phyloP scores from a whole-genome alignment of 2,888 invertebrate species.

The Erebia epiphron region DNA sequence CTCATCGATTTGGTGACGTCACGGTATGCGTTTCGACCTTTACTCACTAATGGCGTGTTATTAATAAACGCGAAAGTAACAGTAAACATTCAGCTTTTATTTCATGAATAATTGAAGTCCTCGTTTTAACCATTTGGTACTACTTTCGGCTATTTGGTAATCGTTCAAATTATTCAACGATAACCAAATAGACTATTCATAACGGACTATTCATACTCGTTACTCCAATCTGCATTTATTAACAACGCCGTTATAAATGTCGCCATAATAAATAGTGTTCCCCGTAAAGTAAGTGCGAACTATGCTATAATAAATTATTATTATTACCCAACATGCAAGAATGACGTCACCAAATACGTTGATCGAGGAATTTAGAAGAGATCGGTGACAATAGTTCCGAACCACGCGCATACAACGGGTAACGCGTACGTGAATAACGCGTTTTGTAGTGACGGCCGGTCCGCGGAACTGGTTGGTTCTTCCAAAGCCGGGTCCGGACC shows the following conservation, averaged over 20 bases:
- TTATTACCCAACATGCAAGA: not conserved
- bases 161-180: slow-evolving; percentile 1
- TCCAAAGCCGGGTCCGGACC: slow-evolving; percentile 45
- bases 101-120: not conserved
- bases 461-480: slow-evolving; percentile 60
- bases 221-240: not conserved
- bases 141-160: not conserved
- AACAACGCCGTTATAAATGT: not conserved
- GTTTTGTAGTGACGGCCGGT: slow-evolving; percentile 79
- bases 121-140: not conserved
- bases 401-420: slow-evolving; percentile 93
- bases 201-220: slow-evolving; percentile 6
- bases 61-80: not conserved
- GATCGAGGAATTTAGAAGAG: slow-evolving; percentile 91
- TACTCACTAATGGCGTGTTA: slow-evolving; percentile 5
- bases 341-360: slow-evolving; percentile 28
- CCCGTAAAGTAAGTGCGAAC: slow-evolving; percentile 18
- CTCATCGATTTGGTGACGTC: slow-evolving; percentile 37
- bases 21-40: slow-evolving; percentile 10
- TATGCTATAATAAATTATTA: slow-evolving; percentile 34
- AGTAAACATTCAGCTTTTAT: too few relatives aligned
- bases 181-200: slow-evolving; percentile 8
- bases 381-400: slow-evolving; percentile 91
- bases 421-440: slow-evolving; percentile 89
- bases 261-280: slow-evolving; percentile 24